A percentile compares a stretch with the other conserved stretches of the same genome.
These are phyloP conservation scores for Orchesella cincta DNA, from an alignment of 1,140 invertebrate genomes.

Conservation along the genomic window DNA sequence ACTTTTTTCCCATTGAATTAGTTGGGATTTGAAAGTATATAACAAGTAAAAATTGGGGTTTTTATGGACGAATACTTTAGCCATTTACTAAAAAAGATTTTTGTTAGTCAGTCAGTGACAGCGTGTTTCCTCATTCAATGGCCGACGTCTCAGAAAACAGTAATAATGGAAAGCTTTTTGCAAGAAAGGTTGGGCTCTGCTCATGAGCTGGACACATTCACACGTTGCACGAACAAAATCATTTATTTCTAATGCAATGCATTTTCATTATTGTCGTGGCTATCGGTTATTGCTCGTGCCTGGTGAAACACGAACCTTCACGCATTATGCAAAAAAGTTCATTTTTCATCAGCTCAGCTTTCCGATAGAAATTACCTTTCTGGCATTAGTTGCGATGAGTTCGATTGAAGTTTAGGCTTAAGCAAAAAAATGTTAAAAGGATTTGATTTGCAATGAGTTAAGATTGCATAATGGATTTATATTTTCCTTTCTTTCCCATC, in stretches of 20 bases:
- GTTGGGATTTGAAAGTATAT: too few relatives aligned
- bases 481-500: too few relatives aligned
- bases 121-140: too few relatives aligned
- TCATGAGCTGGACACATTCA: not conserved
- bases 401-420: too few relatives aligned
- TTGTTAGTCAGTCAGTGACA: not conserved
- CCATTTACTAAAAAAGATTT: too few relatives aligned
- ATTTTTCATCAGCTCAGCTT: not conserved
- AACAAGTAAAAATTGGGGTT: too few relatives aligned
- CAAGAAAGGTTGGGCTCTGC: too few relatives aligned
- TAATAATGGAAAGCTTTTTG: not conserved
- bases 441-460: not conserved
- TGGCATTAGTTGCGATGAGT: not conserved
- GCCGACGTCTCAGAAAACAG: too few relatives aligned
- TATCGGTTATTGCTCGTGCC: constrained; percentile 9
- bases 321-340: constrained; percentile 8
- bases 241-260: not conserved
- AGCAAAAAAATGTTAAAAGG: not conserved
- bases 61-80: too few relatives aligned
- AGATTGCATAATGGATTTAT: not conserved
- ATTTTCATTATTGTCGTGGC: not conserved
- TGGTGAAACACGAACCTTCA: not conserved
- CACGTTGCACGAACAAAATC: not conserved
- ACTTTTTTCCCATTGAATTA: too few relatives aligned
- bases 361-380: too few relatives aligned